Conservation (phyloP, 1,140 invertebrate species). For the Melitaea cinxia region DNA sequence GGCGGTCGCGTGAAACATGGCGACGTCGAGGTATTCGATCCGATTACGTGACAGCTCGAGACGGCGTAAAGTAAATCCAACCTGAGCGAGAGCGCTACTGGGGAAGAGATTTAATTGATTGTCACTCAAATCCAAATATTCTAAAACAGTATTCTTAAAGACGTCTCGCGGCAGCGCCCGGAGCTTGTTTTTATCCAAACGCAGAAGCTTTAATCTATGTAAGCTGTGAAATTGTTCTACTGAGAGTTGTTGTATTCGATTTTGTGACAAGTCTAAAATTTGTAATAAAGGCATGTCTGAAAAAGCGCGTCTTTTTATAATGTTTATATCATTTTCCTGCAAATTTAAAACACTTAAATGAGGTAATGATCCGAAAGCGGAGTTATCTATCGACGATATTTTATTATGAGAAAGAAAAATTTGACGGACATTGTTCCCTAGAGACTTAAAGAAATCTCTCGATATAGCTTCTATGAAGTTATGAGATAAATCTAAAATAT, state of each 20-base stretch:
- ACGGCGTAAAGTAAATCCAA: slow-evolving; percentile 87
- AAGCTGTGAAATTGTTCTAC: slow-evolving; percentile 87
- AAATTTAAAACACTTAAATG: slow-evolving; percentile 87
- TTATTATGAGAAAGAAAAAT: slow-evolving; percentile 87
- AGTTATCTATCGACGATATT: slow-evolving; percentile 85
- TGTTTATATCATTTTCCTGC: slow-evolving; percentile 86
- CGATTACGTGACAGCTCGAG: slow-evolving; percentile 89
- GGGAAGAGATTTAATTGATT: slow-evolving; percentile 89
- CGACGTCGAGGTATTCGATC: slow-evolving; percentile 91
- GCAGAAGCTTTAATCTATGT: slow-evolving; percentile 86
- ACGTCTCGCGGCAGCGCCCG: slow-evolving; percentile 88
- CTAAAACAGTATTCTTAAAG: slow-evolving; percentile 88
- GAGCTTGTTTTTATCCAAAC: slow-evolving; percentile 87
- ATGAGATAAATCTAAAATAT: slow-evolving; percentile 85
- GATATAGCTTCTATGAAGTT: slow-evolving; percentile 85
- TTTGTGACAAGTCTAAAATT: slow-evolving; percentile 54
- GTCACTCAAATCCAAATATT: slow-evolving; percentile 88
- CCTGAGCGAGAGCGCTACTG: slow-evolving; percentile 84
- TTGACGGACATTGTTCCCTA: slow-evolving; percentile 82
- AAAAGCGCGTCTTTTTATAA: slow-evolving; percentile 70
- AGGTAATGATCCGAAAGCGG: slow-evolving; percentile 85
- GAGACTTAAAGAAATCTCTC: slow-evolving; percentile 82
- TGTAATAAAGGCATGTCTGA: slow-evolving; percentile 50
- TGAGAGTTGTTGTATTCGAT: slow-evolving; percentile 84
- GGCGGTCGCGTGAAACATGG: slow-evolving; percentile 89